Evolutionary conservation across 2,113 vertebrate genomes (phyloP).

Genomic region (Merops nubicus): DNA sequence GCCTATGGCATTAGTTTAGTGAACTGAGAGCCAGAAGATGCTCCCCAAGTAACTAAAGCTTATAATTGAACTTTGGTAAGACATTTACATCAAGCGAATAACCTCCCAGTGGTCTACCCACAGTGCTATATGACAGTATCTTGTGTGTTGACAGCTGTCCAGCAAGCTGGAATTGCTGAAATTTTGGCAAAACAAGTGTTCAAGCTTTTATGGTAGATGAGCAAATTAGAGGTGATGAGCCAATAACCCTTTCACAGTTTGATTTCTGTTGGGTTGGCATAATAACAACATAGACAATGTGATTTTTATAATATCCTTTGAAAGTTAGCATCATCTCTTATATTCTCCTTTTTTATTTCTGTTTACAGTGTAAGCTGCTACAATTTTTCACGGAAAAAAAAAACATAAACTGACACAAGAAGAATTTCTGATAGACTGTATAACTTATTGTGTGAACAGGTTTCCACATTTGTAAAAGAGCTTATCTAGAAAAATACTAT

Average conservation of each 20-base stretch:
- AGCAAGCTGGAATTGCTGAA: not conserved
- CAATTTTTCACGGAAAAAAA: not conserved
- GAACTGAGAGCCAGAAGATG: not conserved
- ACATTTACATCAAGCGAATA: not conserved
- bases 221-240: not conserved
- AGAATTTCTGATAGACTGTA: not conserved
- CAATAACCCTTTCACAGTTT: not conserved
- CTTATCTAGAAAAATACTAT: not conserved
- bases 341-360: not conserved
- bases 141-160: constrained; percentile 3
- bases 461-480: not conserved
- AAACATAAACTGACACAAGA: not conserved
- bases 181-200: not conserved
- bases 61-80: constrained; percentile 15
- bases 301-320: not conserved
- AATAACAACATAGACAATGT: not conserved
- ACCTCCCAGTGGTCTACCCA: not conserved
- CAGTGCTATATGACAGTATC: not conserved
- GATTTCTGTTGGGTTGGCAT: not conserved
- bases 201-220: not conserved
- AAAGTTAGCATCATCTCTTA: not conserved
- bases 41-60: not conserved
- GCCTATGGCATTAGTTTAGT: not conserved
- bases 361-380: not conserved
- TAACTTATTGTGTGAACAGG: not conserved